phyloP scores from a whole-genome alignment of 2,888 invertebrate species.

The Yponomeuta malinellus region DNA sequence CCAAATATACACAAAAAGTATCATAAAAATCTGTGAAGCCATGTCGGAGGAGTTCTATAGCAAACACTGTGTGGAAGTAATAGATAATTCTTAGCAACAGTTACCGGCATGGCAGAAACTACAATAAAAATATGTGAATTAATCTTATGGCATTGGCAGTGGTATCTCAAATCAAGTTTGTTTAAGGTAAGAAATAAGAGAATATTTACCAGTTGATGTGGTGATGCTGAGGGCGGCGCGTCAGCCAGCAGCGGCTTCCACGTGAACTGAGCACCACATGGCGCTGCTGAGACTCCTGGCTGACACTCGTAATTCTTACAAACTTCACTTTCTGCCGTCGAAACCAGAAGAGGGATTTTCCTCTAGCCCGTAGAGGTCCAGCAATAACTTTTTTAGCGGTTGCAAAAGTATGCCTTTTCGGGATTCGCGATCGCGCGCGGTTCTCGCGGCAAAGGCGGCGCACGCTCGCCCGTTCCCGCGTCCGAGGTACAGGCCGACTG shows the following conservation, averaged over 20 bases:
- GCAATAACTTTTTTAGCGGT: neutral
- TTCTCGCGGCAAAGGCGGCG: slow-evolving; percentile 6
- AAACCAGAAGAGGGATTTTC: no score
- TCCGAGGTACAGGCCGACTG: slow-evolving; percentile 29
- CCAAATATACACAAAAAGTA: no score
- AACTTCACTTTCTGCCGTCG: neutral
- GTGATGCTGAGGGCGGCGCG: slow-evolving; percentile 33
- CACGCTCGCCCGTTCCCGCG: slow-evolving; percentile 9
- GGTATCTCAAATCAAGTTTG: neutral
- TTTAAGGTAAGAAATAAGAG: neutral
- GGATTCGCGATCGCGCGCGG: slow-evolving; percentile 13
- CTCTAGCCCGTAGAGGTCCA: neutral
- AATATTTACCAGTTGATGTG: slow-evolving; percentile 55
- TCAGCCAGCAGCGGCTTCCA: slow-evolving; percentile 54
- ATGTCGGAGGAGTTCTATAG: no score
- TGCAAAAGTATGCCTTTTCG: neutral
- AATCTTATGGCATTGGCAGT: neutral
- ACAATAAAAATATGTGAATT: no score
- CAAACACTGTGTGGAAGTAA: no score
- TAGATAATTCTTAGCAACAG: no score
- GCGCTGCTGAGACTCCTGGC: slow-evolving; percentile 11
- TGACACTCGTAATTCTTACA: slow-evolving; percentile 4
- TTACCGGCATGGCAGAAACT: no score
- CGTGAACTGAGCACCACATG: slow-evolving; percentile 52
- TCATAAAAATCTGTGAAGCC: no score